Conservation (phyloP, 2,888 invertebrate species). For the Horisme vitalbata region DNA sequence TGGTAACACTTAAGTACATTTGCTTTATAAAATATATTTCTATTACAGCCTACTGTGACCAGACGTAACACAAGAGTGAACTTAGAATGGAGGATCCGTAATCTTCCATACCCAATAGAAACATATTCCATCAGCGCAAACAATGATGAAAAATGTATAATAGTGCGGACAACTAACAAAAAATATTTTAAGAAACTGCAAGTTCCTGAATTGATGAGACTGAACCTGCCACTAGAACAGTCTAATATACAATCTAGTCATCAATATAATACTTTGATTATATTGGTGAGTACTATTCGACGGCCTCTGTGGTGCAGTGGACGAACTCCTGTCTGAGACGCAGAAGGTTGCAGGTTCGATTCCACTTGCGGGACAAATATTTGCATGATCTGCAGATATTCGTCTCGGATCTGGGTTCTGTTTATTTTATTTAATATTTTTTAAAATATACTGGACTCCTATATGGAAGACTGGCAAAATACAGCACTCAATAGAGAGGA, state of each 20-base stretch:
- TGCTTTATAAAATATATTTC: conserved; percentile 8
- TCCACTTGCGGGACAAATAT: too few relatives aligned
- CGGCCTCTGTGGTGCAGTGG: too few relatives aligned
- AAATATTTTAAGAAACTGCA: conserved; percentile 90
- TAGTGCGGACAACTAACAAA: conserved; percentile 89
- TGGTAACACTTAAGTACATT: background rate
- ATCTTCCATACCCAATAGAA: conserved; percentile 88
- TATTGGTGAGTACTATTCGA: too few relatives aligned
- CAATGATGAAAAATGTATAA: conserved; percentile 84
- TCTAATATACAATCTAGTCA: conserved; percentile 86
- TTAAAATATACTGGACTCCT: too few relatives aligned
- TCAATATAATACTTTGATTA: conserved; percentile 89
- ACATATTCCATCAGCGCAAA: conserved; percentile 87
- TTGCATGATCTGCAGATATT: too few relatives aligned
- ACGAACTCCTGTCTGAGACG: too few relatives aligned
- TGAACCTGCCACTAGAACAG: conserved; percentile 84
- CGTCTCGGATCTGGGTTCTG: too few relatives aligned
- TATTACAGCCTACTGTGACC: conserved; percentile 85
- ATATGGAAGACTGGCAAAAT: too few relatives aligned
- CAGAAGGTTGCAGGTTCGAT: too few relatives aligned
- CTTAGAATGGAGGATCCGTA: conserved; percentile 92
- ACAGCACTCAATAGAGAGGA: too few relatives aligned
- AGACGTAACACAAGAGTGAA: conserved; percentile 88
- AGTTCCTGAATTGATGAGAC: conserved; percentile 87
- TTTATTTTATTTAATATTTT: too few relatives aligned